Conservation (phyloP, 2,888 invertebrate species). For the Diadegma fenestrale region DNA sequence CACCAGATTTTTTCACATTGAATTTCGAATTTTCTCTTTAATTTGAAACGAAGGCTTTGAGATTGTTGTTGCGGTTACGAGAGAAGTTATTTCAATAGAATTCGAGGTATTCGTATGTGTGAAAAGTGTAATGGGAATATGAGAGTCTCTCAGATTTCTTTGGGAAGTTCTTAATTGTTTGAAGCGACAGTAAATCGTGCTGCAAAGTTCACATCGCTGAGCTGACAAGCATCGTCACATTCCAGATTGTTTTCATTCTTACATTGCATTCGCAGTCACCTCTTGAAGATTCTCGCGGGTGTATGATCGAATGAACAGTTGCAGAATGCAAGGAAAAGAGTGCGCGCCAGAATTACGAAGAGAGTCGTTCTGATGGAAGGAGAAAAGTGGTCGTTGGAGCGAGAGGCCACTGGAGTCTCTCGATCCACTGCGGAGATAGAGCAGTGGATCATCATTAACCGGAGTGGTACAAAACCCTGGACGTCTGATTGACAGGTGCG, state of each 20-base stretch:
- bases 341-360: conserved; percentile 35
- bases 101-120: not conserved
- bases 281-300: conserved; percentile 56
- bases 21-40: too few relatives aligned
- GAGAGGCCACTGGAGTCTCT: conserved; percentile 63
- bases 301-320: conserved; percentile 42
- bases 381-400: conserved; percentile 15
- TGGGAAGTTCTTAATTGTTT: not conserved
- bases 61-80: not conserved
- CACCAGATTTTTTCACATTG: not conserved
- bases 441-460: conserved; percentile 84
- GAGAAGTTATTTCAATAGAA: not conserved
- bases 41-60: not conserved
- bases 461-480: conserved; percentile 80
- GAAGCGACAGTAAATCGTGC: not conserved
- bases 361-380: conserved; percentile 12
- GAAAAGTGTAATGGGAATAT: not conserved
- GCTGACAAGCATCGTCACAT: conserved; percentile 27
- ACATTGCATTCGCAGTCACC: conserved; percentile 48
- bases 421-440: conserved; percentile 78
- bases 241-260: conserved; percentile 59
- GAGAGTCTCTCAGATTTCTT: conserved; percentile 7
- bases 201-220: conserved; percentile 16
- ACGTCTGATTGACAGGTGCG: conserved; percentile 83
- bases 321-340: conserved; percentile 56